Base-by-base conservation (phyloP, 2,888 invertebrate species). In the Cephus spinipes region DNA sequence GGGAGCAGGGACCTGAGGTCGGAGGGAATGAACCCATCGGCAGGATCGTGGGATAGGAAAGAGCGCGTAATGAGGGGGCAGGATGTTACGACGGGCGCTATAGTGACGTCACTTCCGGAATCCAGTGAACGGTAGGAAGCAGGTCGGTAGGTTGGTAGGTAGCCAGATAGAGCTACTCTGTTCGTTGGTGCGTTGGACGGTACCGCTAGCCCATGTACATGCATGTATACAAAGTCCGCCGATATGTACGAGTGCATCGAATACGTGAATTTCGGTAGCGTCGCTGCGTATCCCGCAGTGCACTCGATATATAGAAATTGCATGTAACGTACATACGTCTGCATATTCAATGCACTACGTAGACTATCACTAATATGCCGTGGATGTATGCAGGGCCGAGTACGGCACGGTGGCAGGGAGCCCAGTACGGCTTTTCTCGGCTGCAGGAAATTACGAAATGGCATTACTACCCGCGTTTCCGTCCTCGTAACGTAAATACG, bases 71-170 rank as follows among this genome's bases (percentile, higher is more conserved):
- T 23, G 55, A 55, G 55, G 55, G 55, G 55, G 86, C 87, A 87
- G 89, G 88, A 89, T 87, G 89, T 90, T 88, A 89, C 88, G 87
- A 88, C 86, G 87, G 87, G 87, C 23, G 23, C 55, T 55, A 55
- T 85, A 82, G 84, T 90, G 89, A 90, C 88, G 87, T 90, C 90
- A 90, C 86, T 88, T 90, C 90, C 89, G 88, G 88, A 85, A 87
- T 87, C 81, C 86, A 79, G 80, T 77, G 79, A 80, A 79, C 84
- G 87, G 87, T 85, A 88, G 87, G 88, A 88, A 89, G 89, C 86
- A 86, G 88, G 87, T 89, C 87, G 86, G 85, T 88, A 85, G 89
- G 89, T 88, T 87, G 88, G 85, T 85, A 84, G 87, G 83, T 86
- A 81, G 82, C 81, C 82, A 81, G 83, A 84, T 84, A 82, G 79